Conservation (phyloP, 2,113 vertebrate species). For the Pristiophorus japonicus region DNA sequence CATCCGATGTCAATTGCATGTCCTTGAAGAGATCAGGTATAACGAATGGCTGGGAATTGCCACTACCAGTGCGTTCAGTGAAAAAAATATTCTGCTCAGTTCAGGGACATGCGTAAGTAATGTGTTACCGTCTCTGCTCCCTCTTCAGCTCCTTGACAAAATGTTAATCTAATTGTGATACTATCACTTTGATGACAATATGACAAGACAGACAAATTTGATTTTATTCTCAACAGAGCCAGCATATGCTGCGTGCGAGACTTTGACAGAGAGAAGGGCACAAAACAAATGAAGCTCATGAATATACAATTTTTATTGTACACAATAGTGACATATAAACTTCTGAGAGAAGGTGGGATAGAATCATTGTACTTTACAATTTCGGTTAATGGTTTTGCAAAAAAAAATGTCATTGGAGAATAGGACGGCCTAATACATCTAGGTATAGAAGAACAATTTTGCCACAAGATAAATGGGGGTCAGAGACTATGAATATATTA, state of each 20-base stretch:
- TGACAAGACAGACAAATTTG: constrained; percentile 88
- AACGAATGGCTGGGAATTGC: constrained; percentile 51
- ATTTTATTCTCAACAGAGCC: constrained; percentile 83
- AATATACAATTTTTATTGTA: constrained; percentile 82
- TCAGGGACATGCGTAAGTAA: constrained; percentile 45
- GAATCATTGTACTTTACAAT: constrained; percentile 63
- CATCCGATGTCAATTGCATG: constrained; percentile 57
- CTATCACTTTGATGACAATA: constrained; percentile 84
- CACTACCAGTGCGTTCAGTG: constrained; percentile 45
- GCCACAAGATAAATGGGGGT: constrained; percentile 63
- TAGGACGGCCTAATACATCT: constrained; percentile 66
- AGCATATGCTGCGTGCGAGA: constrained; percentile 76
- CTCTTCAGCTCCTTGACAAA: constrained; percentile 73
- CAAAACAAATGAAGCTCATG: constrained; percentile 78
- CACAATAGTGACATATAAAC: constrained; percentile 75
- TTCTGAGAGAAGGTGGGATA: constrained; percentile 65
- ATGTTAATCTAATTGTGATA: constrained; percentile 87
- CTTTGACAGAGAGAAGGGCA: constrained; percentile 74
- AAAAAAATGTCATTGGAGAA: constrained; percentile 64
- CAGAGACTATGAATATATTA: constrained; percentile 38
- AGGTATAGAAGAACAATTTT: constrained; percentile 66
- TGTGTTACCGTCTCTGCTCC: constrained; percentile 61
- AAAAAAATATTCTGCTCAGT: constrained; percentile 35
- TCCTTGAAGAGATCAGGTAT: constrained; percentile 71
- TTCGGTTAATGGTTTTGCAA: constrained; percentile 72